A percentile compares a stretch with the other conserved stretches of the same genome.
These are phyloP conservation scores for Periplaneta americana DNA, from an alignment of 1,140 invertebrate species.

Conservation along the genomic window DNA sequence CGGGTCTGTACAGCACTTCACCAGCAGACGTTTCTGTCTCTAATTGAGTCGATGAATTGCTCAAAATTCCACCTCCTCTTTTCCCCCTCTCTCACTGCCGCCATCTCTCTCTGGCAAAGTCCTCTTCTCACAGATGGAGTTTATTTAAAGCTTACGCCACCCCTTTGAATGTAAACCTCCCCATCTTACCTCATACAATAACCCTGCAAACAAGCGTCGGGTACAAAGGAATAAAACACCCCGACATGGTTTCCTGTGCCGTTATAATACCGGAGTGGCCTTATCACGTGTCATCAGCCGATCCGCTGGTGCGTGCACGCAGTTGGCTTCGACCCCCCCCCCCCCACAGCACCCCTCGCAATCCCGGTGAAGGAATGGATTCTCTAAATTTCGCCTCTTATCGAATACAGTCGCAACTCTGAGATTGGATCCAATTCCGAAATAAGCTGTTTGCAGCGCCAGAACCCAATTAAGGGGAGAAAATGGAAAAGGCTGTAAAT, in stretches of 20 bases:
- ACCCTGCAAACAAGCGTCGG: slow-evolving; percentile 7
- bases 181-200: slow-evolving; percentile 1
- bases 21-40: slow-evolving; percentile 2
- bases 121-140: slow-evolving; percentile 9
- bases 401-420: too few relatives aligned
- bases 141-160: slow-evolving; percentile 16
- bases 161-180: neutral
- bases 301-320: neutral
- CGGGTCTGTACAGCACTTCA: neutral
- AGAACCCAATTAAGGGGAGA: too few relatives aligned
- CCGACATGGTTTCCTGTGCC: neutral
- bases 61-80: neutral
- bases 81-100: neutral
- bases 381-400: too few relatives aligned
- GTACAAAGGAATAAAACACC: slow-evolving; percentile 3
- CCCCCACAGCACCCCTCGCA: too few relatives aligned
- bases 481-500: too few relatives aligned
- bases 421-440: too few relatives aligned
- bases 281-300: neutral
- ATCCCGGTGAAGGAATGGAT: too few relatives aligned
- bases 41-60: slow-evolving; percentile 15
- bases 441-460: too few relatives aligned
- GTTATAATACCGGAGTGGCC: neutral
- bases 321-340: too few relatives aligned
- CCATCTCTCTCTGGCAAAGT: too few relatives aligned